Evolutionary conservation across 1,140 invertebrate genomes (phyloP), one percentile per base, ranked within the genome.

Genomic region (Reticulitermes speratus): DNA sequence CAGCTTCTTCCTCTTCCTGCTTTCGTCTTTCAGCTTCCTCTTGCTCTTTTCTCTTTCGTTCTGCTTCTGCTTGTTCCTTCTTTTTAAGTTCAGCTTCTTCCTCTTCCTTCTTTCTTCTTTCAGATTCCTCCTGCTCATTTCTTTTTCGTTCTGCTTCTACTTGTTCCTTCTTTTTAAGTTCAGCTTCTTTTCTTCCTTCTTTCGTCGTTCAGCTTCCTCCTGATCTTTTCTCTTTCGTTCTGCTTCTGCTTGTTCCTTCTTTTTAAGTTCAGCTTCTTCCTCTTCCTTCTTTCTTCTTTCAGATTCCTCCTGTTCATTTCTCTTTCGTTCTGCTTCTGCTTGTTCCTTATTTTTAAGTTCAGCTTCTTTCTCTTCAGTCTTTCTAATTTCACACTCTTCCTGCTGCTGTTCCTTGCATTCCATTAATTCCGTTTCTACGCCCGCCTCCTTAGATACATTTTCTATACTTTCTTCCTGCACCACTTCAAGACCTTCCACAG

Each of bases 121-220:
- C 16, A 11, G 9, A 1, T 48, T 9, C 1, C 45, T 12, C 14
- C 11, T 16, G 9, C 9, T 52, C 52, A 12, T 8, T 11, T 14
- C 16, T 52, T 14, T 25, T 83, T 25, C 84, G 52, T 48, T 87
- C n/a, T n/a, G 83, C 14, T 38, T 88, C n/a, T 45, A 44, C 14
- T 44, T 44, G 21, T 23, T 32, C 30, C 23, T 25, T 48, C 59
- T 21, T 65, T 16, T 65, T 65, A 65, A 11, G 19, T 9, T 19
- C 25, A 52, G 23, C 83, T 55, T 25, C 12, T 6, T 45, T 84
- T 84, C 52, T 83, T 32, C 45, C 23, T 44, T 23, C 83, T 65
- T 11, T 45, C 45, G 5, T 5, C 16, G 1, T 69, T 69, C 12
- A 8, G 19, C 12, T 69, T 69, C 65, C 25, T 69, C 3, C 3